phyloP scores from a whole-genome alignment of 1,140 invertebrate species.

The Acromyrmex heyeri region DNA sequence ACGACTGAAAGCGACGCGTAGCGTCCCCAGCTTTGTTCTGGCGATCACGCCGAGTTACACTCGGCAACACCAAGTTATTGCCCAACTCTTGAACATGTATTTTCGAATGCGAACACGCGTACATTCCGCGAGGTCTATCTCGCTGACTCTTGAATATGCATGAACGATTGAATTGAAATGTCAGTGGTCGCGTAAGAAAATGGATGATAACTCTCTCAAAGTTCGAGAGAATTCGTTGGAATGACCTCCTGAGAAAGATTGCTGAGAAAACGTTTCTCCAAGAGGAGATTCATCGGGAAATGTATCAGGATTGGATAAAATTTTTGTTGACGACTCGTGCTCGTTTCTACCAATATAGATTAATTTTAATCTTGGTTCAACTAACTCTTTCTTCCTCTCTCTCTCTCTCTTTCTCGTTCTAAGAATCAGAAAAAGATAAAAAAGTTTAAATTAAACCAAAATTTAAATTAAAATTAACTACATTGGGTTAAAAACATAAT shows the following conservation, averaged over 20 bases:
- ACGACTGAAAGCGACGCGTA: conserved; percentile 2
- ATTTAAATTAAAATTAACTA: no score
- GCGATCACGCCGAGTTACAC: background rate
- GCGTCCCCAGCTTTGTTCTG: conserved; percentile 10
- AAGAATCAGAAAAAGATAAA: no score
- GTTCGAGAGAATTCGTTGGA: background rate
- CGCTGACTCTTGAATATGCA: background rate
- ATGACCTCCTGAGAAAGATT: background rate
- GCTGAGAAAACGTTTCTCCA: background rate
- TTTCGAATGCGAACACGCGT: background rate
- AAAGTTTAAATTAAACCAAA: no score
- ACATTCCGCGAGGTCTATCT: no score
- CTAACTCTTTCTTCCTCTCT: no score
- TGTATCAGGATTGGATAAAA: no score
- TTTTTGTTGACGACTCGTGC: no score
- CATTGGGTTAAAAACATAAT: no score
- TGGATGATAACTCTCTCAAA: background rate
- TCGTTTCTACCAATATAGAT: no score
- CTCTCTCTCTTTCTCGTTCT: no score
- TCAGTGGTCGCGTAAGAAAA: background rate
- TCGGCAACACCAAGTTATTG: background rate
- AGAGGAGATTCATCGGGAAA: background rate
- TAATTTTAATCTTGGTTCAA: no score
- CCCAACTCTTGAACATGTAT: conserved; percentile 24
- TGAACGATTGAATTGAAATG: conserved; percentile 9